These are phyloP conservation scores for Cuniculus paca DNA, from an alignment of 2,797 vertebrate species.

Conservation along the genomic window DNA sequence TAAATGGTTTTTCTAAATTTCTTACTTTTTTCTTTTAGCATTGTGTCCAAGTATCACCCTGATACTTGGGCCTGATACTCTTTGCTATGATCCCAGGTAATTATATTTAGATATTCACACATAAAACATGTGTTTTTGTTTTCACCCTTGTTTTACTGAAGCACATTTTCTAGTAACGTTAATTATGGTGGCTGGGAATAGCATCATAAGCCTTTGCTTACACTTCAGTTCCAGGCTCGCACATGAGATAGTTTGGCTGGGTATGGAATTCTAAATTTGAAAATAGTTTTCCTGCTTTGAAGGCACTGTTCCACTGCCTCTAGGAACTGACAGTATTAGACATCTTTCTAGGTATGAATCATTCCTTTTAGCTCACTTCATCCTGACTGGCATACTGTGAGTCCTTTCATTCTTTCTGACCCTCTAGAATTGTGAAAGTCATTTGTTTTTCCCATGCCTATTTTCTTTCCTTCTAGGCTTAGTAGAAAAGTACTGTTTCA, in stretches of 20 bases:
- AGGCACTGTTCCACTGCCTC: not conserved
- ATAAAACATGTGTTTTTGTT: not conserved
- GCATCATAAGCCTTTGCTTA: not conserved
- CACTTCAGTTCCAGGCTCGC: not conserved
- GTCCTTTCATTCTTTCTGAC: fast-evolving
- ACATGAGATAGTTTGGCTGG: not conserved
- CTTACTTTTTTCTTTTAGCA: not conserved
- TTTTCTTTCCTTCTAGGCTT: not conserved
- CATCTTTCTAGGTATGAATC: not conserved
- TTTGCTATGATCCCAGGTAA: not conserved
- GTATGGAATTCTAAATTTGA: not conserved
- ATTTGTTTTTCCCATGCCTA: not conserved
- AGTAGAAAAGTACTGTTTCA: not conserved
- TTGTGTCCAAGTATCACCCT: not conserved
- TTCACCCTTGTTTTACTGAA: not conserved
- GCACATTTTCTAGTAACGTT: not conserved
- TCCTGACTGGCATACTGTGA: not conserved
- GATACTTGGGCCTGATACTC: too few relatives aligned
- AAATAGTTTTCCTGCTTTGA: not conserved
- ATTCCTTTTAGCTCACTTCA: not conserved
- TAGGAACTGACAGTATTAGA: not conserved
- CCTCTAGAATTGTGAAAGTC: not conserved
- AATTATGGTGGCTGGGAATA: not conserved
- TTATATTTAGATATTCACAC: not conserved
- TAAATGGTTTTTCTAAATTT: not conserved